Base-by-base conservation (phyloP, 2,797 vertebrate genomes). In the Lepilemur ruficaudatus region DNA sequence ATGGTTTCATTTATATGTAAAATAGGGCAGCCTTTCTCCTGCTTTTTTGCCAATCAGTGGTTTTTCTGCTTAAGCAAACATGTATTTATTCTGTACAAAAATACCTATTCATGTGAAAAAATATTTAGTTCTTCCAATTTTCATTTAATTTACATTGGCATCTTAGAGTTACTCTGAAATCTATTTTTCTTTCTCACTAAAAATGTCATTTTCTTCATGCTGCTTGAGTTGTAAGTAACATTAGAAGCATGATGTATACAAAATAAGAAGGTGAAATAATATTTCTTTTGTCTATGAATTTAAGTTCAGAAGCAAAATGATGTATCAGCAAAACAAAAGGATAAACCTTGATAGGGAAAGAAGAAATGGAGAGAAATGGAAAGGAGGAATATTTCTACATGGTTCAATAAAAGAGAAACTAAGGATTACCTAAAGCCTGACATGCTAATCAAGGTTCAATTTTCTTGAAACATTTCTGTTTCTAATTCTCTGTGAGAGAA, bases 1-100 rank as follows among this genome's bases (percentile, higher is more conserved):
- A 91, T 50, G 48, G 1, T 97, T 98, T 98, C 95, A 98, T 98
- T 98, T 98, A 97, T 97, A 98, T 98, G 97, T 97, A 98, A 98
- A 98, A 93, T 55, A 98, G 92, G 80, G 83, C 23, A 96, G 72
- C 17, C 89, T 97, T 98, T 97, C 87, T 97, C 69, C 87, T 95
- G 80, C 97, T 92, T 98, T 98, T 98, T 98, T 97, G 92, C 94
- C 94, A 98, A 95, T 97, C 96, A 93, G 70, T 94, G 14, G 11
- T 97, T 98, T 98, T 98, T 98, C 96, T 79, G 93, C 97, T 98
- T 97, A 98, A 96, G 94, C 61, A 97, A 65, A 48, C 75, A 94
- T 97, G 87, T 97, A 97, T 97, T 98, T 98, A 97, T 98, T 98
- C 92, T 98, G 81, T 97, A 95, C 98, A 95, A 98, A 98, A 96